Base-by-base conservation (phyloP, 2,888 invertebrate genomes). In the Listrodromus nycthemerus region DNA sequence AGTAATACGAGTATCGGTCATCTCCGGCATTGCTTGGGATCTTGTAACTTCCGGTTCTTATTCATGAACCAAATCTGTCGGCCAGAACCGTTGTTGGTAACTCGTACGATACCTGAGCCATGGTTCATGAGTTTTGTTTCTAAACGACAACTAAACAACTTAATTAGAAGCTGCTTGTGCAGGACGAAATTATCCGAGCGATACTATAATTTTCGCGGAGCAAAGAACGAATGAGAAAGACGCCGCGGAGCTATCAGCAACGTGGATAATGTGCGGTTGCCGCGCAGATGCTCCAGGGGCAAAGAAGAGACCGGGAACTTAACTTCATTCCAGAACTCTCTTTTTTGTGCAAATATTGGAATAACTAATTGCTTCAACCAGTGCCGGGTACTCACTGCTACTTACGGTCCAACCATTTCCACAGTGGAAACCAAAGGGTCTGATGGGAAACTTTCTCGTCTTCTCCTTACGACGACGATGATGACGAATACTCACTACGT, bases 161-260 rank as follows among this genome's bases (percentile, higher is more conserved):
- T 30, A 58, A 30, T 58, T 27, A 6, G 16, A n/a, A 30, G 24
- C 58, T 30, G 3, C 5, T 16, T 16, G 30, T 58, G 30, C 16
- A 30, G 16, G 2, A 1, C 58, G 16, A 30, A 27, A 58, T 30
- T 16, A 58, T 24, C 0, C 58, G 58, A 27, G 13, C 5, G 58
- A 27, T n/a, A 30, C 27, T 5, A 27, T 27, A 16, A 30, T 58
- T 58, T 58, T 30, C 30, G 24, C 4, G 58, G 5, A 16, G 6
- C 58, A 30, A 58, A 13, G 27, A 58, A 16, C 58, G 27, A 58
- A 27, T 27, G 58, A 19, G 58, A 27, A 58, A 24, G 58, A 58
- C 58, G 6, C 52, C 21, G 52, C 7, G 19, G 7, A 7, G 2
- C 19, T 8, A 16, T 27, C 5, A 8, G 10, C 55, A 24, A 24